These are phyloP conservation scores for Poeciliopsis occidentalis DNA, from an alignment of 2,113 vertebrate species.

Conservation along the genomic window DNA sequence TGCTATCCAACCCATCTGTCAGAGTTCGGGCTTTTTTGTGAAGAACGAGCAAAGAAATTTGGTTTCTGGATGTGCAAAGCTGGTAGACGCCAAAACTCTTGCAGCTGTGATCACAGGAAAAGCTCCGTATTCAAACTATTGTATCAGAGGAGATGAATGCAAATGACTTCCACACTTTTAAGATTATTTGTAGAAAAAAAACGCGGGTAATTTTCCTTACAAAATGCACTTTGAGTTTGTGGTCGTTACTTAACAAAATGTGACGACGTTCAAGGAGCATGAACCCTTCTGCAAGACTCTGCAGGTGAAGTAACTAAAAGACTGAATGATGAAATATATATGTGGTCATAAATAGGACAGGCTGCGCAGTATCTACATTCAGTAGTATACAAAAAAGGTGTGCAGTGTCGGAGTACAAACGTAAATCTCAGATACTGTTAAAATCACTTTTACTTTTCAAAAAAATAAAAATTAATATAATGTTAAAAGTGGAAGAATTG, in stretches of 20 bases:
- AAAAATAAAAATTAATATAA: constrained; percentile 1
- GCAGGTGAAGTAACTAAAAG: constrained; percentile 1
- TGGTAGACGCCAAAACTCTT: not conserved
- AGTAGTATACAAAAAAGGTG: constrained; percentile 5
- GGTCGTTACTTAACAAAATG: not conserved
- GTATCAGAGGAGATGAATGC: not conserved
- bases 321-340: not conserved
- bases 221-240: not conserved
- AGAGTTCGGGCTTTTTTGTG: not conserved
- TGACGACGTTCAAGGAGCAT: not conserved
- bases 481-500: not conserved
- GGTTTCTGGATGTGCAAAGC: not conserved
- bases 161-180: not conserved
- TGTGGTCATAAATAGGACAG: not conserved
- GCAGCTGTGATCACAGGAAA: not conserved
- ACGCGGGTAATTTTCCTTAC: not conserved
- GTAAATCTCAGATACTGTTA: constrained; percentile 8
- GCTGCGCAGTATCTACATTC: constrained; percentile 22
- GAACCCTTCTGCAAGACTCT: not conserved
- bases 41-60: not conserved
- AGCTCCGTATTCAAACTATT: not conserved
- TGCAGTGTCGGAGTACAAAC: not conserved
- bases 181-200: not conserved
- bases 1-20: not conserved
- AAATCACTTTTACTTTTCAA: constrained; percentile 8